Evolutionary conservation across 2,888 invertebrate species (phyloP).

Genomic region (Julus scandinavius): DNA sequence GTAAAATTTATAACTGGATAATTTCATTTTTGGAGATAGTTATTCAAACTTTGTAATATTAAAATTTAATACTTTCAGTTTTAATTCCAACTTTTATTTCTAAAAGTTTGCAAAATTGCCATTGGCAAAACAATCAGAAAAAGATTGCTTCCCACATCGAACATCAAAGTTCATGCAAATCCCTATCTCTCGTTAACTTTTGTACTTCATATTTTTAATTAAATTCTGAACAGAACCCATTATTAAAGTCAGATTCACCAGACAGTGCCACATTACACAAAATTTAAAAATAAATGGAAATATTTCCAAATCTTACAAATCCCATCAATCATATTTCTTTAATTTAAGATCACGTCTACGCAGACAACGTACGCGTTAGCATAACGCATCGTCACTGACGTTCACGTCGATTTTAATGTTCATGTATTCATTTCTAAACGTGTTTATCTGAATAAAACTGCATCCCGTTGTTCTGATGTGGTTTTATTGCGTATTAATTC

Average conservation of each 20-base stretch:
- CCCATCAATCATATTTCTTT: no score
- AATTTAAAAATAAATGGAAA: background rate
- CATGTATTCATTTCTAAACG: background rate
- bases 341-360: no score
- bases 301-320: background rate
- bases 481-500: background rate
- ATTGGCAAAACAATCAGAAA: background rate
- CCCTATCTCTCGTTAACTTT: background rate
- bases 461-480: conserved; percentile 9
- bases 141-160: background rate
- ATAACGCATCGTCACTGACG: background rate
- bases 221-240: conserved; percentile 1
- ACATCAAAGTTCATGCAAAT: background rate
- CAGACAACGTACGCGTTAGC: background rate
- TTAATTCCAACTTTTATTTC: background rate
- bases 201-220: background rate
- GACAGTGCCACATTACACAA: background rate
- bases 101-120: background rate
- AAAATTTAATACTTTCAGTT: background rate
- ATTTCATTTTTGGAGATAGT: no score
- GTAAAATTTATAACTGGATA: no score
- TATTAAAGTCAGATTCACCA: background rate
- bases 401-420: background rate
- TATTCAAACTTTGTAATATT: no score
- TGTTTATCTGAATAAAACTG: conserved; percentile 7